Conservation (phyloP, 2,888 invertebrate genomes). For the Homarus gammarus region DNA sequence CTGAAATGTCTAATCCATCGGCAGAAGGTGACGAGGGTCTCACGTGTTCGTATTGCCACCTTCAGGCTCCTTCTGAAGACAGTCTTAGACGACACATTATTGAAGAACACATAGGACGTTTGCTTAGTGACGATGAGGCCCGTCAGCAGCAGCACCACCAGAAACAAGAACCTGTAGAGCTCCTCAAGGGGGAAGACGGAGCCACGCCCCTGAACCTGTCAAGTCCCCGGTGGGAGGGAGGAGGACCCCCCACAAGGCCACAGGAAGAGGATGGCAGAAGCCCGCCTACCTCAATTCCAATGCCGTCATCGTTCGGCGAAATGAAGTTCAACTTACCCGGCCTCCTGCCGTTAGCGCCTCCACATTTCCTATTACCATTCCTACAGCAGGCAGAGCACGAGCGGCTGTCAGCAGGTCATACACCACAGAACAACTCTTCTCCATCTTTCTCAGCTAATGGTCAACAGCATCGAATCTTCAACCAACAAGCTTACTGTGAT, state of each 20-base stretch:
- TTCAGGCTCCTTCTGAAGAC: conserved; percentile 53
- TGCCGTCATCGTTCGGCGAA: conserved; percentile 74
- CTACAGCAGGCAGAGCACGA: conserved; percentile 65
- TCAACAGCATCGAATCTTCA: conserved; percentile 75
- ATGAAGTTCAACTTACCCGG: conserved; percentile 67
- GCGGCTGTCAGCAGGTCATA: conserved; percentile 26
- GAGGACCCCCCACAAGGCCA: conserved; percentile 30
- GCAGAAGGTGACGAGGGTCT: conserved; percentile 62
- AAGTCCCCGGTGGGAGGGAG: conserved; percentile 69
- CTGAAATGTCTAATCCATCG: conserved; percentile 67
- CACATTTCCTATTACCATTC: conserved; percentile 74
- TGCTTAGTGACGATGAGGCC: conserved; percentile 64
- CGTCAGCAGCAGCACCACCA: conserved; percentile 33
- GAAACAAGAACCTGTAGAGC: conserved; percentile 28
- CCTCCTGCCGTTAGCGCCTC: conserved; percentile 70
- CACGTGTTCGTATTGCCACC: conserved; percentile 68
- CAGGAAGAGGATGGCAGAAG: conserved; percentile 28
- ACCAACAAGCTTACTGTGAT: conserved; percentile 83
- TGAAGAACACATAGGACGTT: conserved; percentile 72
- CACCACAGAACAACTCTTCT: conserved; percentile 29
- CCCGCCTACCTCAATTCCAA: conserved; percentile 68
- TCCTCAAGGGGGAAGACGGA: conserved; percentile 55
- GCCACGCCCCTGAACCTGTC: conserved; percentile 72
- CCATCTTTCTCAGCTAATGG: conserved; percentile 37
- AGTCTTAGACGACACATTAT: conserved; percentile 67